Conservation (phyloP, 2,888 invertebrate species). For the Drosophila yooni region DNA sequence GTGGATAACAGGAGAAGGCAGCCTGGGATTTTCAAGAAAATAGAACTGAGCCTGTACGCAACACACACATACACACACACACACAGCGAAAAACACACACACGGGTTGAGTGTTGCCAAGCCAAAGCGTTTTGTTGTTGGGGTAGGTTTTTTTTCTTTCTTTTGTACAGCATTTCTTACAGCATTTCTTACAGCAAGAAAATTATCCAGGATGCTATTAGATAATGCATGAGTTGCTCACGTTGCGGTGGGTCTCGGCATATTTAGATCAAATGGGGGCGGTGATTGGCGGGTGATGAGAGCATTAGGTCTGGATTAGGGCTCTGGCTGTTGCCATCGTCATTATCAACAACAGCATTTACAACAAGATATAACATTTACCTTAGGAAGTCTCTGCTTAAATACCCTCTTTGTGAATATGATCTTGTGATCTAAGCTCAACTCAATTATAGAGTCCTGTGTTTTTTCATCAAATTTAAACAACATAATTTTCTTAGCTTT, state of each 20-base stretch:
- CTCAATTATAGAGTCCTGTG: background rate
- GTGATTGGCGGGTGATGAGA: background rate
- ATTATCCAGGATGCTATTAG: slow-evolving; percentile 71
- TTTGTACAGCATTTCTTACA: slow-evolving; percentile 41
- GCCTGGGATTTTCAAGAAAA: slow-evolving; percentile 74
- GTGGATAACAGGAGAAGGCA: slow-evolving; percentile 11
- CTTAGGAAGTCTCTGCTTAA: background rate
- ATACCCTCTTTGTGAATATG: background rate
- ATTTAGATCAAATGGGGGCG: slow-evolving; percentile 5
- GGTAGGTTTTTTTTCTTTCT: slow-evolving; percentile 66
- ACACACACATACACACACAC: slow-evolving; percentile 30
- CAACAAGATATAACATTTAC: background rate
- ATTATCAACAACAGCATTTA: background rate
- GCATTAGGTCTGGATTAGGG: slow-evolving; percentile 1
- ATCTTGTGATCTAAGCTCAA: background rate
- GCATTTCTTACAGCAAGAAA: slow-evolving; percentile 34
- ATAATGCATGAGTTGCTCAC: slow-evolving; percentile 58
- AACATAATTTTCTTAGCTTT: background rate
- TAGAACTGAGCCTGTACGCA: slow-evolving; percentile 46
- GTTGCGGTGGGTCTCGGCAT: slow-evolving; percentile 11
- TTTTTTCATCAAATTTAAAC: no score
- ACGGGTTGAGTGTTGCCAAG: slow-evolving; percentile 50
- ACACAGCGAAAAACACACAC: slow-evolving; percentile 9
- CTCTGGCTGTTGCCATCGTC: slow-evolving; percentile 25
- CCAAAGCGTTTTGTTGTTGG: slow-evolving; percentile 69